Conservation (phyloP, 2,888 invertebrate species). For the Philhelius pedissequus region DNA sequence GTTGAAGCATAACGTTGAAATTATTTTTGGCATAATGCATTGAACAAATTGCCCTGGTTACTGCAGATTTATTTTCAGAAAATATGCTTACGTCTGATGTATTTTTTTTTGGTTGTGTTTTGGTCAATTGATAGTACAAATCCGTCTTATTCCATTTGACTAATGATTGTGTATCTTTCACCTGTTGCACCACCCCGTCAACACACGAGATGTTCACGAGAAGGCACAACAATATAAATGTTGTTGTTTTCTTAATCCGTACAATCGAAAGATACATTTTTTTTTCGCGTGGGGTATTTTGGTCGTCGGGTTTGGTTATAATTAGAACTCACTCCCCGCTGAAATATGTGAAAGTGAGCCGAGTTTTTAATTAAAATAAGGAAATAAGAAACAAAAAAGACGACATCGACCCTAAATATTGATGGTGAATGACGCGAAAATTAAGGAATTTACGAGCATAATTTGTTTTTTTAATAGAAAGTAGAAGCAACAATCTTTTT, state of each 20-base stretch:
- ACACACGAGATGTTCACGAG: conserved; percentile 66
- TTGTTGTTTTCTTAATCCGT: conserved; percentile 38
- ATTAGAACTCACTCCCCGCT: conserved; percentile 36
- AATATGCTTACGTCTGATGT: not conserved
- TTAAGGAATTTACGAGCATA: not conserved
- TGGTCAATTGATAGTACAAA: conserved; percentile 29
- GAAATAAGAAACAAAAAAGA: not conserved
- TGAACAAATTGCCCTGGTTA: conserved; percentile 50
- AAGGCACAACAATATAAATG: conserved; percentile 28
- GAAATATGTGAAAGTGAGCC: conserved; percentile 27
- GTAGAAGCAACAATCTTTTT: no score
- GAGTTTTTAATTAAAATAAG: conserved; percentile 1
- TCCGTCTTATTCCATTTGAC: conserved; percentile 56
- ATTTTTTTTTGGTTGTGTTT: conserved; percentile 22
- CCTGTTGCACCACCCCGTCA: conserved; percentile 43
- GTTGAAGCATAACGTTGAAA: not conserved
- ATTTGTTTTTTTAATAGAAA: no score
- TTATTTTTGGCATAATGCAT: conserved; percentile 11
- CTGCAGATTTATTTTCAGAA: conserved; percentile 41
- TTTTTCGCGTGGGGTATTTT: conserved; percentile 49
- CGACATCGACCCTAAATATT: conserved; percentile 4
- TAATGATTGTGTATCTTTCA: conserved; percentile 40
- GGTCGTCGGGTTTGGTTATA: conserved; percentile 27
- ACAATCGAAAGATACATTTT: conserved; percentile 43
- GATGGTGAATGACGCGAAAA: not conserved